These are phyloP conservation scores for Sitta carolinensis DNA, from an alignment of 2,797 vertebrate genomes.

Conservation along the genomic window DNA sequence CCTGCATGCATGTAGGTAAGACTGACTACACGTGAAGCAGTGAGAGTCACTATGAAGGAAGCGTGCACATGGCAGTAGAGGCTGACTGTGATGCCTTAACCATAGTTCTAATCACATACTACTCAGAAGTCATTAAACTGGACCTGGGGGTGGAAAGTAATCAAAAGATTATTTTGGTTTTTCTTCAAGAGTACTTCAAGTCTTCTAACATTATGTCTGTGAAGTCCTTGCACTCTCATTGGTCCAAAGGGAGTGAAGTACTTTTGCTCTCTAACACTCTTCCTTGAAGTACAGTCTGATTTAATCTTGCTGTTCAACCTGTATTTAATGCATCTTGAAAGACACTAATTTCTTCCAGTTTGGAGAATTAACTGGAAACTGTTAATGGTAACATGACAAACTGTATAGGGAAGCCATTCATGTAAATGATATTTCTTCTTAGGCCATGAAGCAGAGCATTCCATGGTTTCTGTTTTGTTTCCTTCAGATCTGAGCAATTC, in stretches of 20 bases:
- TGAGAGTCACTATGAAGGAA: neutral
- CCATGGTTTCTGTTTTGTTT: neutral
- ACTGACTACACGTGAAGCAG: neutral
- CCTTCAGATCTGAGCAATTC: neutral
- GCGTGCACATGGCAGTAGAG: neutral
- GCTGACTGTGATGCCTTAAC: neutral
- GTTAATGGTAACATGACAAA: neutral
- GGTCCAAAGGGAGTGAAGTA: neutral
- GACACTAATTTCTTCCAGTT: neutral
- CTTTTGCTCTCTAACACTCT: neutral
- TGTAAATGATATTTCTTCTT: neutral
- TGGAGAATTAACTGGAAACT: neutral
- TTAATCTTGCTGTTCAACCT: neutral
- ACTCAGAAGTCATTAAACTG: neutral
- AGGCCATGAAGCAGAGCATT: neutral
- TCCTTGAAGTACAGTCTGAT: neutral
- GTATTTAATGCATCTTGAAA: neutral
- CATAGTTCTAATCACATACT: neutral
- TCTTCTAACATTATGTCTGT: neutral
- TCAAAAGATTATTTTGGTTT: neutral
- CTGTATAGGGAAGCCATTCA: neutral
- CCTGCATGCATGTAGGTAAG: neutral
- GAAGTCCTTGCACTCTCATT: neutral
- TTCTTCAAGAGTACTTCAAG: neutral
- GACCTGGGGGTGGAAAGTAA: neutral